Conservation (phyloP, 2,888 invertebrate species). For the Tipula lateralis region DNA sequence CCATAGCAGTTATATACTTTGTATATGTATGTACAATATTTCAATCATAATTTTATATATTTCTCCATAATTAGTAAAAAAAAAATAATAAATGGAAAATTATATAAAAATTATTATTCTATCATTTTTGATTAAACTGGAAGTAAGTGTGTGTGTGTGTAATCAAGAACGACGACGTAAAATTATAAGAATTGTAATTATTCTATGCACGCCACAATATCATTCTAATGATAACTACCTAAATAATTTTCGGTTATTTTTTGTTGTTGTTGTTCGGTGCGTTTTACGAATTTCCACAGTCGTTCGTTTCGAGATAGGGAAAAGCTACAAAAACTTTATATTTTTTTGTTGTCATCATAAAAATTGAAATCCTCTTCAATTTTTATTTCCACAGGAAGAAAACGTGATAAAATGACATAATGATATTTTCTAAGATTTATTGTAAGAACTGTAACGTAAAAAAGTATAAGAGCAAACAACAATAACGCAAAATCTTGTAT, state of each 20-base stretch:
- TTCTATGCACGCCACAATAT: background rate
- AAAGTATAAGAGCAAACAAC: background rate
- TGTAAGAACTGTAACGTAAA: background rate
- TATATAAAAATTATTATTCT: background rate
- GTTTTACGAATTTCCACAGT: background rate
- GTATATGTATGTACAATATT: background rate
- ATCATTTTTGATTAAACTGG: background rate
- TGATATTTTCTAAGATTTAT: slow-evolving; percentile 19
- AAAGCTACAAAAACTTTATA: background rate
- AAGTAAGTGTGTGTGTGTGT: background rate
- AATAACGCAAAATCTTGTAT: background rate
- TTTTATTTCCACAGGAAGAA: background rate
- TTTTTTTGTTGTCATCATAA: background rate
- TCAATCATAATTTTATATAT: background rate
- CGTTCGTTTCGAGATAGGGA: background rate
- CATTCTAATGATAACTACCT: background rate
- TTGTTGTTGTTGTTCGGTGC: background rate
- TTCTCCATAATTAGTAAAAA: background rate
- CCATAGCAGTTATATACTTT: background rate
- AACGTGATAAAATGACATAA: slow-evolving; percentile 19
- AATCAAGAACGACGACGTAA: background rate
- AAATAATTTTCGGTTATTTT: background rate
- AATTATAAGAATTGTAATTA: background rate
- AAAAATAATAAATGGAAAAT: background rate
- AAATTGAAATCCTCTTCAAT: slow-evolving; percentile 19